Conservation (phyloP, 2,797 vertebrate genomes). For the Gymnothorax reevesii region DNA sequence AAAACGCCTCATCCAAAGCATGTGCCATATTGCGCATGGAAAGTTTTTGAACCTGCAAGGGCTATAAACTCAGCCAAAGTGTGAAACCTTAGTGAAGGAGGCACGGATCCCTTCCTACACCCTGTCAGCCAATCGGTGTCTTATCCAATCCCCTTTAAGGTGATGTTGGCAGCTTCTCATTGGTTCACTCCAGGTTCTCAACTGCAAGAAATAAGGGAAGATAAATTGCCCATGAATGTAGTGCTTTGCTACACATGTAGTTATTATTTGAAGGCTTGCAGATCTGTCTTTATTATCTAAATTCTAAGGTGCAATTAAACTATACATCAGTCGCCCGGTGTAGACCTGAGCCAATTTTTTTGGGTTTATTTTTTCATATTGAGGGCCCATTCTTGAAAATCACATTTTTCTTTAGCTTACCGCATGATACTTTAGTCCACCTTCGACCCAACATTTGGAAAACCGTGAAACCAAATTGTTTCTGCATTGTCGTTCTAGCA, state of each 20-base stretch:
- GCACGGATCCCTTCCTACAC: conserved; percentile 13
- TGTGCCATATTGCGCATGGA: conserved; percentile 32
- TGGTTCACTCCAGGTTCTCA: conserved; percentile 50
- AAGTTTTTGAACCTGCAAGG: neutral
- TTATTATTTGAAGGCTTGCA: conserved; percentile 56
- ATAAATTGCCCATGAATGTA: conserved; percentile 61
- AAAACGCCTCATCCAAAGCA: conserved; percentile 32
- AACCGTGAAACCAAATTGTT: no score
- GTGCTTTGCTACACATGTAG: conserved; percentile 60
- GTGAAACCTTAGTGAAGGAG: conserved; percentile 26
- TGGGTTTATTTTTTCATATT: conserved; percentile 22
- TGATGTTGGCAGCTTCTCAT: conserved; percentile 43
- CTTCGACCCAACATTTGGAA: no score
- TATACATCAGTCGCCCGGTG: conserved; percentile 43
- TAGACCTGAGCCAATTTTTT: conserved; percentile 19
- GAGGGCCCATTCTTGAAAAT: no score
- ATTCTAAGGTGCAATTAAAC: conserved; percentile 42
- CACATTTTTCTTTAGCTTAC: no score
- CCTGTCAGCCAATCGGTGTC: neutral
- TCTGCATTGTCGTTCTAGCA: no score
- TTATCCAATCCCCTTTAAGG: conserved; percentile 4
- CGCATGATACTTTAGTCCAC: no score
- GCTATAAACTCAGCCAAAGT: conserved; percentile 56
- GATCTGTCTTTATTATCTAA: conserved; percentile 60
- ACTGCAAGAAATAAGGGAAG: conserved; percentile 50